Base-by-base conservation (phyloP, 2,113 vertebrate species). In the Platichthys flesus region DNA sequence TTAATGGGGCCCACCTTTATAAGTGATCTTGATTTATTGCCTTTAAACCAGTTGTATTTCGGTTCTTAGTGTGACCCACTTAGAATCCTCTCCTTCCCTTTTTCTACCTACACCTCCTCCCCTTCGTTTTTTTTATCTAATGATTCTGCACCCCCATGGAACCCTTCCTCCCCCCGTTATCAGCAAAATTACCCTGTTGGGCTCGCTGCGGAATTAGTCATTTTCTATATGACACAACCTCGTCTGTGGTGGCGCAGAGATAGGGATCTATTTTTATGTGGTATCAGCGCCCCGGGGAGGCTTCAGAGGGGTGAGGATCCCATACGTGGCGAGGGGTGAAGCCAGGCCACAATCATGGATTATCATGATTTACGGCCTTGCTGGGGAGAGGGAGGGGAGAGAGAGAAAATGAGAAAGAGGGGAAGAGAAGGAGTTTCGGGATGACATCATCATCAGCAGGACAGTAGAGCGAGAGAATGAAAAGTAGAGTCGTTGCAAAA, bases 251-350 rank as follows among this genome's bases (percentile, higher is more conserved):
- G 89, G 89, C 70, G 85, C 89, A 87, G 88, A 90, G 88, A 92
- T 90, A 85, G 86, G 85, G 88, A 92, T 91, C 92, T 93, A 93
- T 93, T 93, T 92, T 93, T 90, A 87, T 88, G 89, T 91, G 83
- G 84, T 90, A 91, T 92, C 88, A 90, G 86, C 56, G 81, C 92
- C 88, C 84, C 57, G 59, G 84, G 91, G 87, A 84, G 76, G 75
- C 74, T 84, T 90, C 79, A 78, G 83, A 82, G 88, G 88, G 85
- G 88, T 90, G 90, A 91, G 90, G 88, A 92, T 91, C 84, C 89
- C 88, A 85, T 87, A 89, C 67, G 82, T 92, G 88, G 90, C 79
- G 81, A 89, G 86, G 86, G 92, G 88, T 90, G 88, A 93, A 89
- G 84, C 90, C 82, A 89, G 90, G 86, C 91, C 86, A 90, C 89